Conservation (phyloP, 1,140 invertebrate species). For the Neodiprion lecontei region DNA sequence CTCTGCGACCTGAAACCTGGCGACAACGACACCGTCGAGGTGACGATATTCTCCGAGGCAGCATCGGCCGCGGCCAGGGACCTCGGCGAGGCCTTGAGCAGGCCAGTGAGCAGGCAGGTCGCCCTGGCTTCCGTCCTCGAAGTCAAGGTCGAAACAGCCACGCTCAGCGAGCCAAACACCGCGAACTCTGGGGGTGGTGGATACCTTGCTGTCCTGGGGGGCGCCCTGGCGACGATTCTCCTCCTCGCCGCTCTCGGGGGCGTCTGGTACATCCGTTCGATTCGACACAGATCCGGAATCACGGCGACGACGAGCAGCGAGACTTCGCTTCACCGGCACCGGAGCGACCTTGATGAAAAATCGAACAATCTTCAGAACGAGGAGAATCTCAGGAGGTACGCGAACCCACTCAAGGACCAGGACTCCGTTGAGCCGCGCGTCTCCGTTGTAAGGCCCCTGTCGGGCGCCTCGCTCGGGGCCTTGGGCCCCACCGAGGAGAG, state of each 20-base stretch:
- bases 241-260: conserved; percentile 48
- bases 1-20: conserved; percentile 82
- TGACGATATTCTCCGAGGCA: conserved; percentile 73
- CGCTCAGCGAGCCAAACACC: conserved; percentile 65
- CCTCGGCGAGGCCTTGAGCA: conserved; percentile 74
- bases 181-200: conserved; percentile 61
- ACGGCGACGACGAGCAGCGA: conserved; percentile 61
- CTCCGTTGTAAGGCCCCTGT: conserved; percentile 67
- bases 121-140: conserved; percentile 79
- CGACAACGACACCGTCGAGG: conserved; percentile 83
- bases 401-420: conserved; percentile 68
- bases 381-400: conserved; percentile 80
- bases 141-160: conserved; percentile 78
- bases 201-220: conserved; percentile 62
- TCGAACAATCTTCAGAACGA: conserved; percentile 90
- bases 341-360: conserved; percentile 78
- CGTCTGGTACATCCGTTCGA: conserved; percentile 51
- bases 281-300: conserved; percentile 50
- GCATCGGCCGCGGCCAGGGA: conserved; percentile 70
- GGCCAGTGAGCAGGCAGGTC: conserved; percentile 64
- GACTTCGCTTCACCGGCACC: conserved; percentile 68
- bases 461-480: conserved; percentile 56
- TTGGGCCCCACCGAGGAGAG: conserved; percentile 63
- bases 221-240: conserved; percentile 48
- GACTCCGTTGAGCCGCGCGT: conserved; percentile 62